Base-by-base conservation (phyloP, 2,888 invertebrate species). In the Colostygia pectinataria region DNA sequence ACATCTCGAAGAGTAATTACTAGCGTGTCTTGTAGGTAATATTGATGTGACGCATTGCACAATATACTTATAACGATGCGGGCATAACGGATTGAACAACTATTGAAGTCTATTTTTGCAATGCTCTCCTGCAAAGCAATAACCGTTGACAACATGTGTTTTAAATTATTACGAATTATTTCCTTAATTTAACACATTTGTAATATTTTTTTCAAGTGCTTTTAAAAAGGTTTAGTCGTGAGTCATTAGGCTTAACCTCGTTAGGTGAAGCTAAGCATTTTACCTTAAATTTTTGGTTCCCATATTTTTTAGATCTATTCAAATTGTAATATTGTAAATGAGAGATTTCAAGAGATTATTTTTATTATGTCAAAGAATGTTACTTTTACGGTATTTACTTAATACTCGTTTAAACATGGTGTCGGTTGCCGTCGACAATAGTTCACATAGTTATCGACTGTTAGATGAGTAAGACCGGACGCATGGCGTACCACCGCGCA, bases 391-490 rank as follows among this genome's bases (percentile, higher is more conserved):
- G 43, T 38, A 44, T 43, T 49, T 42, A 20, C 3, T 6, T 20
- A 6, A 20, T 20, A 4, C 2, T 33, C n/a, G n/a, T 55, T 59
- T 56, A 55, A 50, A 43, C 61, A 72, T 68, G 64, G 67, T 74
- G 68, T 68, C 66, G 62, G 65, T 69, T 65, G 69, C 64, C 65
- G 70, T 67, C 51, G 59, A 63, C 62, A 48, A 62, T 63, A 67
- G 62, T 71, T 76, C 74, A 70, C 76, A 78, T 74, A 77, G 77
- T 73, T 71, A 75, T 69, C 71, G 71, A 75, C 66, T 73, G 77
- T 75, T 72, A 80, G 79, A 83, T 83, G 86, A 85, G 84, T 83
- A 85, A 80, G 76, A 80, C 88, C 89, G 89, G 89, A 89, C 86
- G 88, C 84, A 68, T 61, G 63, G 68, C 66, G 65, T 71, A 73